These are phyloP conservation scores for Drosophila nannoptera DNA, from an alignment of 1,140 invertebrate species.

Conservation along the genomic window DNA sequence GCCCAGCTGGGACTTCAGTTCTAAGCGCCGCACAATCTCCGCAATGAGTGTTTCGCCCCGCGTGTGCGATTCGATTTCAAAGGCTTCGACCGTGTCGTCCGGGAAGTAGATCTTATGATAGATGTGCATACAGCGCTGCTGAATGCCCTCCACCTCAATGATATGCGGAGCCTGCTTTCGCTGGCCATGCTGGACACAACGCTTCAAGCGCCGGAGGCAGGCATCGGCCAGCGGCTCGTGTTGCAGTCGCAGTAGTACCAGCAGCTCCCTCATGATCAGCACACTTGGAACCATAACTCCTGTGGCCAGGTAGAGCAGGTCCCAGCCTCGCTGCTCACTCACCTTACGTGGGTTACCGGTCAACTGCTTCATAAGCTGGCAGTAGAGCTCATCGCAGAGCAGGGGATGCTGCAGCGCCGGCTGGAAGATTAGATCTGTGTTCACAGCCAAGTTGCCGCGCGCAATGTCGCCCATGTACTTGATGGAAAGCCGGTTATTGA, in stretches of 20 bases:
- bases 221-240: conserved; percentile 89
- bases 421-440: conserved; percentile 93
- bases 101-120: conserved; percentile 96
- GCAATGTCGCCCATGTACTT: conserved; percentile 96
- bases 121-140: conserved; percentile 95
- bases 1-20: conserved; percentile 88
- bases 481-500: background rate
- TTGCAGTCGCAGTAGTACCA: conserved; percentile 88
- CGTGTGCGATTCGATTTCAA: conserved; percentile 89
- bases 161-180: conserved; percentile 94
- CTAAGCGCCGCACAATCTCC: conserved; percentile 87
- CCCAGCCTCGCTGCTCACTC: conserved; percentile 95
- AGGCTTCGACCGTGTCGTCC: conserved; percentile 93
- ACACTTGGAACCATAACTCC: conserved; percentile 89
- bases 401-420: conserved; percentile 87
- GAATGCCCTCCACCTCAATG: conserved; percentile 96
- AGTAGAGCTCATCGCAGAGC: conserved; percentile 94
- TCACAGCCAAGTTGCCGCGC: conserved; percentile 83
- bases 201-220: conserved; percentile 90
- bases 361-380: conserved; percentile 96
- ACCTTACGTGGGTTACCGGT: conserved; percentile 90
- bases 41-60: conserved; percentile 92
- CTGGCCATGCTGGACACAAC: conserved; percentile 87
- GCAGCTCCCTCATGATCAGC: conserved; percentile 82
- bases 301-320: conserved; percentile 93